Evolutionary conservation across 2,797 vertebrate species (phyloP).

Genomic region (Scarus forsteni): DNA sequence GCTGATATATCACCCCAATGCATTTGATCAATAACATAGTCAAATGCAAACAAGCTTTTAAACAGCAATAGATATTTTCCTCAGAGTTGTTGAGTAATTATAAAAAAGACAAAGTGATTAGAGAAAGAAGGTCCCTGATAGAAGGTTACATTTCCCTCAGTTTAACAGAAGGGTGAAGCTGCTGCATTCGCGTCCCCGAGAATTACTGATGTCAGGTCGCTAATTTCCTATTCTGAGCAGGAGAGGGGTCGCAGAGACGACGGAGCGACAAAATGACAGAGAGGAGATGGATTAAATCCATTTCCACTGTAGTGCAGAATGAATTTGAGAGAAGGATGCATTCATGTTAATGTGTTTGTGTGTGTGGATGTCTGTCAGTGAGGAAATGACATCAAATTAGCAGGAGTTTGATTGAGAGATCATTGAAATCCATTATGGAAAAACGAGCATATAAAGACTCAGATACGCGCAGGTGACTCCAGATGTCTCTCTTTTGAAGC

Average conservation of each 20-base stretch:
- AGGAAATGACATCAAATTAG: conserved; percentile 66
- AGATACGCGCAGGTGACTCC: conserved; percentile 24
- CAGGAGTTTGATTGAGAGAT: conserved; percentile 52
- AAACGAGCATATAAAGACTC: conserved; percentile 37
- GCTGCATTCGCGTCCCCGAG: conserved; percentile 35
- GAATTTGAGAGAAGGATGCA: conserved; percentile 24
- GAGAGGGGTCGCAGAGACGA: conserved; percentile 18
- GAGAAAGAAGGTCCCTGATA: conserved; percentile 34
- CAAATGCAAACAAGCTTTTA: no score
- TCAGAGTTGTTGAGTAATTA: no score
- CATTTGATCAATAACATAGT: no score
- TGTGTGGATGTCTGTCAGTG: conserved; percentile 13
- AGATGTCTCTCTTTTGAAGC: conserved; percentile 16
- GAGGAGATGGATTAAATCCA: conserved; percentile 43
- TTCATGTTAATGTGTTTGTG: conserved; percentile 12
- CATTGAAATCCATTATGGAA: conserved; percentile 37
- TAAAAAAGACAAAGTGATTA: neutral
- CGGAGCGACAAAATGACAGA: conserved; percentile 23
- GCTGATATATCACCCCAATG: no score
- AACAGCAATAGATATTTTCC: no score
- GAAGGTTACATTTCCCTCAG: conserved; percentile 31
- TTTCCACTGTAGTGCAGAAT: conserved; percentile 23
- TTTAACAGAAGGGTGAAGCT: conserved; percentile 20
- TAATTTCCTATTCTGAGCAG: conserved; percentile 32
- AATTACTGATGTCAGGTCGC: conserved; percentile 28